Conservation (phyloP, 1,140 invertebrate genomes). For the Aphelenchoides besseyi region DNA sequence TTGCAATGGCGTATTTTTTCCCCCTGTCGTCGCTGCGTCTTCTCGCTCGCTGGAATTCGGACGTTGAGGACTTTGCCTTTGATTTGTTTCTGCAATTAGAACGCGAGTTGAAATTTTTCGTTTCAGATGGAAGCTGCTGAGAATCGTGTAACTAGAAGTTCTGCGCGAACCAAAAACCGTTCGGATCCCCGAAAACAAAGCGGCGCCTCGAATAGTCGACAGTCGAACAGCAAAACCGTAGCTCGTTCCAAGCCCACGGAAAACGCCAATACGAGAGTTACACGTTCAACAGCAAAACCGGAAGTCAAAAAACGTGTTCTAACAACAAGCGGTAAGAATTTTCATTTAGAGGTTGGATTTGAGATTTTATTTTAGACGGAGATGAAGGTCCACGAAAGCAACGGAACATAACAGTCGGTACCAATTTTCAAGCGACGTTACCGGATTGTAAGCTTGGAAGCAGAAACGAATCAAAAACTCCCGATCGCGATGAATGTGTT, state of each 20-base stretch:
- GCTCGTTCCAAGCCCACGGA: background rate
- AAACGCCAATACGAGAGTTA: background rate
- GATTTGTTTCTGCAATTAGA: too few species aligned
- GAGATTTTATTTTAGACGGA: background rate
- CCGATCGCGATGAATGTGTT: background rate
- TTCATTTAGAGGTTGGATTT: background rate
- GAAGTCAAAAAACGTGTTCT: background rate
- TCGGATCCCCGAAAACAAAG: background rate
- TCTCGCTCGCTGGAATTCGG: too few species aligned
- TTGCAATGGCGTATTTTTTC: too few species aligned
- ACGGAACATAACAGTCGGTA: background rate
- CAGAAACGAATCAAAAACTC: background rate
- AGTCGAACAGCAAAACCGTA: background rate
- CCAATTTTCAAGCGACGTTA: background rate
- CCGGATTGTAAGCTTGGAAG: background rate
- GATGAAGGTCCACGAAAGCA: background rate
- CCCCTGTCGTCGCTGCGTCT: too few species aligned
- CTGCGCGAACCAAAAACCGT: background rate
- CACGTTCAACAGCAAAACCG: conserved; percentile 2
- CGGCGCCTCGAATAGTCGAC: background rate
- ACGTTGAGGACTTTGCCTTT: too few species aligned
- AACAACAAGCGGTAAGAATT: background rate
- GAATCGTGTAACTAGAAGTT: background rate
- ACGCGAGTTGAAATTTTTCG: too few species aligned
- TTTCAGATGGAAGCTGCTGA: background rate